A percentile compares a stretch with the other conserved stretches of the same genome.
Evolutionary conservation across 2,113 vertebrate genomes (phyloP).

Genomic region (Fulmarus glacialis): DNA sequence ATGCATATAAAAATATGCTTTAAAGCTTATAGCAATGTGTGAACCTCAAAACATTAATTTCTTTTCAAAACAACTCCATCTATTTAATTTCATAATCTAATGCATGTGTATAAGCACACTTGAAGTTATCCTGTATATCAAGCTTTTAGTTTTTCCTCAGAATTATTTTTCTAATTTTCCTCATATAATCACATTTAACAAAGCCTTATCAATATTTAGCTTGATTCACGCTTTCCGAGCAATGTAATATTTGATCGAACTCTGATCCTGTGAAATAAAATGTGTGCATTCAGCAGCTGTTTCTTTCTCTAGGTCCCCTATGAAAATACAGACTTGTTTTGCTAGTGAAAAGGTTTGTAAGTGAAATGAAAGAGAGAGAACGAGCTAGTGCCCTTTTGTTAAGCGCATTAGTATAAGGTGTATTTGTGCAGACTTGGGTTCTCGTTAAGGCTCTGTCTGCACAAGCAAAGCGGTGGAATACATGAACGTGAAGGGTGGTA

Average conservation of each 20-base stretch:
- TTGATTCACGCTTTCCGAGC: neutral
- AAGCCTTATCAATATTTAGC: neutral
- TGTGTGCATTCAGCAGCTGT: neutral
- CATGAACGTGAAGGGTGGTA: neutral
- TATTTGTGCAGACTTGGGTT: neutral
- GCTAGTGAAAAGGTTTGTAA: neutral
- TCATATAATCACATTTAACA: neutral
- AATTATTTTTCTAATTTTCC: neutral
- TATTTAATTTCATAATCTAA: neutral
- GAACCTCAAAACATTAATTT: neutral
- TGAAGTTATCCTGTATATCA: neutral
- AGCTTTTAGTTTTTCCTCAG: neutral
- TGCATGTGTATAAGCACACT: neutral
- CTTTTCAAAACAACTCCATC: neutral
- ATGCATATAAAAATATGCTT: neutral
- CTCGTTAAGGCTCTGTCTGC: neutral
- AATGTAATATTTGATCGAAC: neutral
- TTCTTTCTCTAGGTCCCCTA: neutral
- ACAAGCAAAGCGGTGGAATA: too few species aligned
- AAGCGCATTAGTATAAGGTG: neutral
- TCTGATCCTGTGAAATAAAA: neutral
- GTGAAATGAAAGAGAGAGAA: too few species aligned
- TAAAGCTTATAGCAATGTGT: neutral
- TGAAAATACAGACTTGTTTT: rapidly evolving
- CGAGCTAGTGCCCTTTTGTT: neutral